phyloP scores from a whole-genome alignment of 2,113 vertebrate species.

The Sinocyclocheilus anshuiensis region DNA sequence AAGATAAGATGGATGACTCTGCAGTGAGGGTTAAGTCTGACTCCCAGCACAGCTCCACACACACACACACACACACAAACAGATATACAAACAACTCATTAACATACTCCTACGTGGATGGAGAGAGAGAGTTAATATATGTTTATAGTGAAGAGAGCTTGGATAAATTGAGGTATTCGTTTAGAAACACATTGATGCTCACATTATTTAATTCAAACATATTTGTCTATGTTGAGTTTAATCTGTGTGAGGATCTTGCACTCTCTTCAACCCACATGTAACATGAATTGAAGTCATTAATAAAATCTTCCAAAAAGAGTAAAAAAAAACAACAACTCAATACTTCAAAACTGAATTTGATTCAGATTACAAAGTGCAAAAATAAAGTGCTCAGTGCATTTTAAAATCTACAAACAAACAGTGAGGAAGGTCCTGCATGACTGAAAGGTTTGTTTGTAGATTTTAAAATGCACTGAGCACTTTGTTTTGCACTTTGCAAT shows the following conservation, averaged over 20 bases:
- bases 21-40: conserved; percentile 38
- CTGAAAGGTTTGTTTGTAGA: too few relatives aligned
- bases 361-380: too few relatives aligned
- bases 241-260: background rate
- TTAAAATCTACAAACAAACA: too few relatives aligned
- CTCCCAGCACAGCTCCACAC: conserved; percentile 19
- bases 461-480: too few relatives aligned
- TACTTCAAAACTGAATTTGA: background rate
- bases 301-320: background rate
- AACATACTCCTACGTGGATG: background rate
- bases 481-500: too few relatives aligned
- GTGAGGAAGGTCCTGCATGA: too few relatives aligned
- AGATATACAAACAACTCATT: conserved; percentile 16
- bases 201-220: background rate
- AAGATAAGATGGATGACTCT: conserved; percentile 51
- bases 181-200: background rate
- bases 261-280: background rate
- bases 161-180: conserved; percentile 13
- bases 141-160: conserved; percentile 29
- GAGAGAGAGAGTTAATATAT: conserved; percentile 11
- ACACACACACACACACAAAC: background rate
- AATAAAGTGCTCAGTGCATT: too few relatives aligned
- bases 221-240: background rate
- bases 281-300: background rate
- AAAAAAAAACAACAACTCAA: background rate